phyloP scores from a whole-genome alignment of 2,113 vertebrate species.

The Halichoeres trimaculatus region DNA sequence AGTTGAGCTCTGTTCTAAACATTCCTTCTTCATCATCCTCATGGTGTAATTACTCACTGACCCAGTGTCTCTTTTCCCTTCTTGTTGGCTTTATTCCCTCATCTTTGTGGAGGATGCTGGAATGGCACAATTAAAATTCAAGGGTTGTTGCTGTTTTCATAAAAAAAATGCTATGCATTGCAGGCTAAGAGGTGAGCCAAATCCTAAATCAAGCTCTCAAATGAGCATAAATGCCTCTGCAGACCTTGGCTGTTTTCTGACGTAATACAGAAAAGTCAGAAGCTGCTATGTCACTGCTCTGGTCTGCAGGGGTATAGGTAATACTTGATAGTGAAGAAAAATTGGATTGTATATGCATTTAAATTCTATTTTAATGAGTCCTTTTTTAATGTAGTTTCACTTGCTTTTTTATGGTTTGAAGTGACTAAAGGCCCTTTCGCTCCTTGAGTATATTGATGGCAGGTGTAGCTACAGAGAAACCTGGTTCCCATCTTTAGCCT shows the following conservation, averaged over 20 bases:
- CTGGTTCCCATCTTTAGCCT: constrained; percentile 78
- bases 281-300: constrained; percentile 83
- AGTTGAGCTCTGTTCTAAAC: constrained; percentile 29
- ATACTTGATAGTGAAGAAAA: constrained; percentile 75
- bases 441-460: constrained; percentile 79
- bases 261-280: constrained; percentile 88
- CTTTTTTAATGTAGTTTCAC: constrained; percentile 77
- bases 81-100: constrained; percentile 45
- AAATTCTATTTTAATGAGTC: constrained; percentile 80
- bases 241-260: constrained; percentile 87
- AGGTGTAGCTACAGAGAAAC: constrained; percentile 92
- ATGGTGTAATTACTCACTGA: constrained; percentile 17
- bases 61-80: constrained; percentile 22
- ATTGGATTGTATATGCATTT: constrained; percentile 70
- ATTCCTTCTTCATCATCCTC: constrained; percentile 61
- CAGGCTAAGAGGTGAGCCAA: constrained; percentile 83
- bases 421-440: constrained; percentile 53
- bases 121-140: constrained; percentile 76
- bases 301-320: constrained; percentile 83
- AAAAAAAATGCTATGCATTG: constrained; percentile 81
- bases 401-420: constrained; percentile 67
- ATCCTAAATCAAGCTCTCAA: constrained; percentile 69
- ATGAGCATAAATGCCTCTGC: constrained; percentile 63
- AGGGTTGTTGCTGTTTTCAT: constrained; percentile 59
- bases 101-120: constrained; percentile 83